These are phyloP conservation scores for Drosophila tropicalis DNA, from an alignment of 1,140 invertebrate genomes.

Conservation along the genomic window DNA sequence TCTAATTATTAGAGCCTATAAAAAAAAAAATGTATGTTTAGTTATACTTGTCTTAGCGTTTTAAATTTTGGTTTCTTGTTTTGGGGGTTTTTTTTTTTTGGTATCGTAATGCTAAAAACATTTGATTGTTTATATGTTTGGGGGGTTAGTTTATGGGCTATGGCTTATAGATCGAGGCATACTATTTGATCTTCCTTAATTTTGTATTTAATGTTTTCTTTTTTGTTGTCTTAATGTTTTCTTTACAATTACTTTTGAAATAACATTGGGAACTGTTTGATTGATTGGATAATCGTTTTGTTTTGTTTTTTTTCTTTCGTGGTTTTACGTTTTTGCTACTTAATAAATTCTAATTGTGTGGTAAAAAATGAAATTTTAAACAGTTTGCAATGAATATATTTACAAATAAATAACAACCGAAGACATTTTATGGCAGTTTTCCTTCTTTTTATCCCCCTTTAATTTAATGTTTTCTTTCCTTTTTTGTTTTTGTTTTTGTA, in stretches of 20 bases:
- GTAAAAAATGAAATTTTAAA: constrained; percentile 27
- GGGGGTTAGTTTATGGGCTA: constrained; percentile 37
- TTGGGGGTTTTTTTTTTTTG: too few species aligned
- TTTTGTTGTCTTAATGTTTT: constrained; percentile 8
- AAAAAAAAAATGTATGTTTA: constrained; percentile 59
- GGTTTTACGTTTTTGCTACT: constrained; percentile 24
- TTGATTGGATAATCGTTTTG: constrained; percentile 19
- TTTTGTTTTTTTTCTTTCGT: constrained; percentile 4
- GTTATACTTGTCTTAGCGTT: constrained; percentile 45
- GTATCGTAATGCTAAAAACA: constrained; percentile 47
- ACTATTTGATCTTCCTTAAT: constrained; percentile 37
- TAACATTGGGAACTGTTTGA: constrained; percentile 61
- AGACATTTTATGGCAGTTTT: constrained; percentile 70
- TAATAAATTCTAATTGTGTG: constrained; percentile 35
- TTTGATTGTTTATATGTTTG: constrained; percentile 64
- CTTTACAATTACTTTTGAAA: constrained; percentile 56
- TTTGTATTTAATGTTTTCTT: neutral
- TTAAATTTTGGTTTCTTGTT: constrained; percentile 10
- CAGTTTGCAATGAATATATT: constrained; percentile 40
- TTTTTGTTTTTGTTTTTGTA: neutral
- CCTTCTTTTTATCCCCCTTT: constrained; percentile 17
- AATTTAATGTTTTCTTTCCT: neutral
- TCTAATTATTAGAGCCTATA: constrained; percentile 10
- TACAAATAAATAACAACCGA: constrained; percentile 27
- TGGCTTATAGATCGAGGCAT: constrained; percentile 55